Base-by-base conservation (phyloP, 2,113 vertebrate species). In the Tenrec ecaudatus region DNA sequence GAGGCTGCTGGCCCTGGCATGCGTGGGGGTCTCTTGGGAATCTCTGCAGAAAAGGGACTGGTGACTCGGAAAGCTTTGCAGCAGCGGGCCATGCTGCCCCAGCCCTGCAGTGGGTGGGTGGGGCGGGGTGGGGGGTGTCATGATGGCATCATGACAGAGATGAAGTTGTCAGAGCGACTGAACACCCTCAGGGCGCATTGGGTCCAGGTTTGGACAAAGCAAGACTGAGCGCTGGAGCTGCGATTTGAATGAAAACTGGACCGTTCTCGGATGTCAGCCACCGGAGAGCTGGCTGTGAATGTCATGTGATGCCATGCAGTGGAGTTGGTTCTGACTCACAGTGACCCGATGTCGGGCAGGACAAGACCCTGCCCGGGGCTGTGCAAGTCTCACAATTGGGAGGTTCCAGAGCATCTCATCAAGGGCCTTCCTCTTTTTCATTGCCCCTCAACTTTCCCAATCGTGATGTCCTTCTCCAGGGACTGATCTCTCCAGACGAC, bases 131-230 rank as follows among this genome's bases (percentile, higher is more conserved):
- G 14, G n/a, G 69, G 77, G 22, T 86, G 47, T 83, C 5, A 10
- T 47, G 43, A 47, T 47, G 43, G 43, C 43, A 47, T 47, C 10
- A 5, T 47, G 5, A 47, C 6, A 47, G 43, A 47, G 43, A 47
- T 47, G 43, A 47, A 47, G 43, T 47, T 47, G 22, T 2, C 62
- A 25, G 22, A 66, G 29, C 4, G 23, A 84, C 33, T 86, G 84
- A 77, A 86, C 82, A 76, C 83, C 62, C 78, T 68, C 60, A 43
- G 62, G 27, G 81, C 69, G n/a, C n/a, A n/a, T 94, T 92, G 31
- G 77, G 43, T 20, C 11, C 71, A 33, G 68, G 57, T n/a, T 68
- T 94, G 92, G 33, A 82, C 68, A 69, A 86, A 27, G 87, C 43
- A 5, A 47, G 43, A 10, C 43, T 47, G 43, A 47, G 43, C 64